Base-by-base conservation (phyloP, 2,113 vertebrate species). In the Anser brachyrhynchus region DNA sequence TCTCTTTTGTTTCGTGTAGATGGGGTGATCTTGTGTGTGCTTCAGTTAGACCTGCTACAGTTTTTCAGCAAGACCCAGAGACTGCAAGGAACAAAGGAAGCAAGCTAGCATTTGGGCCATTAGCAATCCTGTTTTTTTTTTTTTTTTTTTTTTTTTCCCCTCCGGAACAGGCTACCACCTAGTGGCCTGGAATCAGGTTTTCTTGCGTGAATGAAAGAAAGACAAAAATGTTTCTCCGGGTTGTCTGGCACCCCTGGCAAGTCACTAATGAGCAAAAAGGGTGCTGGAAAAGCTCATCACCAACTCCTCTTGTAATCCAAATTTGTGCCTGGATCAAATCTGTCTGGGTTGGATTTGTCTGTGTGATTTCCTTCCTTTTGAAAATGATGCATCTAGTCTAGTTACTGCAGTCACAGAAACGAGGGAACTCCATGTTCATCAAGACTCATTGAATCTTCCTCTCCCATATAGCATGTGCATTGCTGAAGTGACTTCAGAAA, bases 391-490 rank as follows among this genome's bases (percentile, higher is more conserved):
- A 31, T 54, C 33, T 49, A 1, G 19, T 81, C 14, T 23, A 41
- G 26, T 46, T 4, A 8, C n/a, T 89, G 13, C 16, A 37, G 15
- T 54, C 49, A 62, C 8, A 1, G 54, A 21, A 11, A 0, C 0
- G 41, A 87, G 44, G 37, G 77, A 17, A 4, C 29, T 57, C 21
- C 44, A 44, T n/a, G 3, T 77, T n/a, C 31, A 46, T 58, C 9
- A 35, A n/a, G 41, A 25, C 14, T 35, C 0, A 0, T 6, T 73
- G 64, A 18, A 31, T 70, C 4, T 80, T 86, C 26, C 39, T 71
- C 31, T 2, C 22, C 4, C 7, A 37, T 62, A 9, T 0, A 73
- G 13, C 82, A 31, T 12, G 31, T 0, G 0, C 0, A 0, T 31
- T 52, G 39, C 35, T 84, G 15, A 93, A 85, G 22, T 57, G 15